A percentile compares a stretch with the other conserved stretches of the same genome.
These are phyloP conservation scores for Enteromius viviparus DNA, from an alignment of 2,797 vertebrate genomes.

Conservation along the genomic window DNA sequence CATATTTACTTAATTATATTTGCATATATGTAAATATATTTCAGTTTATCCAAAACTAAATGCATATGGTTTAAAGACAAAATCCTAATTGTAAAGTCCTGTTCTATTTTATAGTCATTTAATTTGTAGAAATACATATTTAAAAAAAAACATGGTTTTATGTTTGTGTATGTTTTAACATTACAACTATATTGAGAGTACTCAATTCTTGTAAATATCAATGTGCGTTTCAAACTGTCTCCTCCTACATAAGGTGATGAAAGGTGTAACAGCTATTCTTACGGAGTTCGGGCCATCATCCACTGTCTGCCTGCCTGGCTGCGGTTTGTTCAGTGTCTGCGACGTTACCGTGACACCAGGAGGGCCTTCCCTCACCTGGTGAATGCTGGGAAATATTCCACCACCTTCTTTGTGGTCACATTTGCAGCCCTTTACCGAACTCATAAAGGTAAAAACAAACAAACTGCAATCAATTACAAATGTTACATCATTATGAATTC, in stretches of 20 bases:
- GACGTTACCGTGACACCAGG: constrained; percentile 95
- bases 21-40: neutral
- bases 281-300: constrained; percentile 93
- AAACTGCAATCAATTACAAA: neutral
- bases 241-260: constrained; percentile 70
- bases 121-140: neutral
- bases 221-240: neutral
- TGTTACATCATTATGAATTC: neutral
- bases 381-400: constrained; percentile 98
- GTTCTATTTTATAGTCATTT: neutral
- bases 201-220: neutral
- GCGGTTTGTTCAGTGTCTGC: constrained; percentile 96
- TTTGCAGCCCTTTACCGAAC: constrained; percentile 94
- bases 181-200: neutral
- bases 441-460: constrained; percentile 84
- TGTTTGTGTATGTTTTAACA: neutral
- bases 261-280: constrained; percentile 90
- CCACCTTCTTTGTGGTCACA: constrained; percentile 96
- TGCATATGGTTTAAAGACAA: neutral
- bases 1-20: neutral
- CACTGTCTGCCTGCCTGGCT: constrained; percentile 98
- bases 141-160: neutral
- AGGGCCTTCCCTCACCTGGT: constrained; percentile 96
- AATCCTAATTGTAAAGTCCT: neutral
- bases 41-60: neutral